Evolutionary conservation across 2,888 invertebrate species (phyloP), one percentile per base, ranked within the genome.

Genomic region (Chloroclystis v-ata): DNA sequence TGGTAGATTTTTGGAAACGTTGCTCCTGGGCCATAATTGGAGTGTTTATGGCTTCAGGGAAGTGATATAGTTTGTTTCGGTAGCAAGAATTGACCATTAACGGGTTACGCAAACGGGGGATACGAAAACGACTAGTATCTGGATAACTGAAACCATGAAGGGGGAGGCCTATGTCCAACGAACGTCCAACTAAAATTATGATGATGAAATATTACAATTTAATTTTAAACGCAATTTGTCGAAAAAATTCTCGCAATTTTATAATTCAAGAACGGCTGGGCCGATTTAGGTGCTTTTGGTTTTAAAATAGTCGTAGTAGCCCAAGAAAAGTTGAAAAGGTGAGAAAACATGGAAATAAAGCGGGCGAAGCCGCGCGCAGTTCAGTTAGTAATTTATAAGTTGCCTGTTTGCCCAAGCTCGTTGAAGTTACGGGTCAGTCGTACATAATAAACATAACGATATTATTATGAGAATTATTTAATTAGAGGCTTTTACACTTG

Each of bases 1-100:
- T 76, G 73, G 73, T 65, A 65, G 72, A 80, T 84, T 84, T 84
- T 83, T 80, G 83, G 82, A 83, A 83, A 81, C 73, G 65, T 82
- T 79, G 81, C 80, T 72, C 61, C 63, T 61, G 71, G 59, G 57
- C 77, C 75, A 75, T 84, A 85, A 85, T 83, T 84, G 85, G 82
- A 61, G 73, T 72, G 62, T 78, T 84, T 82, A 85, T 82, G 79
- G 82, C 64, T 86, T 84, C 85, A 75, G 66, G 72, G 85, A 85
- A 86, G 60, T 74, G 74, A 75, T 78, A 80, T 75, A 80, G 75
- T 82, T 84, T 79, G 70, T 69, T 67, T 67, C 71, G 65, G 79
- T 75, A 78, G 76, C 77, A 52, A 57, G 60, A 61, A 61, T 59
- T 45, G 44, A 7, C 61, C 60, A 56, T 64, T 64, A 60, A 47